A percentile compares a stretch with the other conserved stretches of the same genome.
Evolutionary conservation across 2,113 vertebrate species (phyloP).

Genomic region (Nothocercus nigrocapillus): DNA sequence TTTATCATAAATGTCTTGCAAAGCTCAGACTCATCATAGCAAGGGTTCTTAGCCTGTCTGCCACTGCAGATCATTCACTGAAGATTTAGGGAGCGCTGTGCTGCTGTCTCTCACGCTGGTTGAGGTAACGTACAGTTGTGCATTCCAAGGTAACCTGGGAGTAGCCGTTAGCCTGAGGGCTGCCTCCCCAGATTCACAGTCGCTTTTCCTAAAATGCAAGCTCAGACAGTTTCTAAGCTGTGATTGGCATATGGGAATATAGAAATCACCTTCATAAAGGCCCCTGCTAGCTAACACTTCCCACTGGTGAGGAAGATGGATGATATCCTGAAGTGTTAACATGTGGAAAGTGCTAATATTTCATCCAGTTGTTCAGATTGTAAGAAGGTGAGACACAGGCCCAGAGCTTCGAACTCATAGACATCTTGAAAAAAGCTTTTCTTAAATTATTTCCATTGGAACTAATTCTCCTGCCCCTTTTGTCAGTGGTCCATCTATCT

Average conservation of each 20-base stretch:
- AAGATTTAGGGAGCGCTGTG: not conserved
- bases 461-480: constrained; percentile 52
- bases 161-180: not conserved
- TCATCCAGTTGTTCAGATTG: constrained; percentile 7
- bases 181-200: not conserved
- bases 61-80: not conserved
- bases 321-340: constrained; percentile 49
- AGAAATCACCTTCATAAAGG: constrained; percentile 50
- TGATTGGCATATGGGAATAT: constrained; percentile 49
- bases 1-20: not conserved
- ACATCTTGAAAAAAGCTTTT: constrained; percentile 57
- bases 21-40: not conserved
- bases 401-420: constrained; percentile 16
- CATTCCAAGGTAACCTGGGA: not conserved
- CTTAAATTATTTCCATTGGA: constrained; percentile 61
- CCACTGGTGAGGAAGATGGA: constrained; percentile 56
- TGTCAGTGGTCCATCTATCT: constrained; percentile 54
- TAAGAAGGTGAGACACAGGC: constrained; percentile 28
- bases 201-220: not conserved
- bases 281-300: not conserved
- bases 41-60: not conserved
- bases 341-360: constrained; percentile 55
- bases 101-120: not conserved
- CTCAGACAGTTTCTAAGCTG: not conserved
- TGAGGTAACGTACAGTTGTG: not conserved